These are phyloP conservation scores for Phalacrocorax brasilianus DNA, from an alignment of 2,113 vertebrate genomes.

Conservation along the genomic window DNA sequence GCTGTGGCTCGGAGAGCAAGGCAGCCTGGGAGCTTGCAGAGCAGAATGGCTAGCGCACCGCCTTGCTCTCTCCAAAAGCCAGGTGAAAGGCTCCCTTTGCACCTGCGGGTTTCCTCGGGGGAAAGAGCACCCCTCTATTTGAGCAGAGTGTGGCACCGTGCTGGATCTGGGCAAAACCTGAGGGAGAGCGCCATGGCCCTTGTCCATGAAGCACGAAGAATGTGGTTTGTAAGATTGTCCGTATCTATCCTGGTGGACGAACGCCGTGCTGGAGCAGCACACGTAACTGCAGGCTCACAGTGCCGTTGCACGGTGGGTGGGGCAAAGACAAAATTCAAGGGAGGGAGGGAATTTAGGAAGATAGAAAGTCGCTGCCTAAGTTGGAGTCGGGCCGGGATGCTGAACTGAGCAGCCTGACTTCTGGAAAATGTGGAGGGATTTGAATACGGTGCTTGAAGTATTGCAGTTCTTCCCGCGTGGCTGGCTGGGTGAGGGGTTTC, in stretches of 20 bases:
- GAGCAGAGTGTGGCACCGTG: background rate
- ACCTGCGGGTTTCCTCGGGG: background rate
- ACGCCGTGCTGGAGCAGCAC: background rate
- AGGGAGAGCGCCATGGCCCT: background rate
- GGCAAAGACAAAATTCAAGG: background rate
- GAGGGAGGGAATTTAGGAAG: background rate
- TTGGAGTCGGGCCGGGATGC: background rate
- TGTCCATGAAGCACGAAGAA: accelerated
- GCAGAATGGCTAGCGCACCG: background rate
- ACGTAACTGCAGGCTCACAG: background rate
- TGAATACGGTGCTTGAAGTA: background rate
- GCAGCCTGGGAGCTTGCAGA: background rate
- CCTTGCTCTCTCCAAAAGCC: background rate
- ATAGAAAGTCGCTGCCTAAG: background rate
- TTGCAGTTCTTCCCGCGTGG: background rate
- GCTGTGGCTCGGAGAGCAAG: background rate
- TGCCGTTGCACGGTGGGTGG: accelerated
- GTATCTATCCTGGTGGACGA: background rate
- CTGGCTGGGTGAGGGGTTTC: background rate
- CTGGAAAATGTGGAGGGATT: background rate
- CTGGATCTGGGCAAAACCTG: background rate
- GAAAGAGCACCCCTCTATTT: background rate
- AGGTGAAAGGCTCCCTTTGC: accelerated
- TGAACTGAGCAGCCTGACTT: background rate
- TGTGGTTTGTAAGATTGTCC: background rate